Base-by-base conservation (phyloP, 1,140 invertebrate species). In the Drosophila rhopaloa region DNA sequence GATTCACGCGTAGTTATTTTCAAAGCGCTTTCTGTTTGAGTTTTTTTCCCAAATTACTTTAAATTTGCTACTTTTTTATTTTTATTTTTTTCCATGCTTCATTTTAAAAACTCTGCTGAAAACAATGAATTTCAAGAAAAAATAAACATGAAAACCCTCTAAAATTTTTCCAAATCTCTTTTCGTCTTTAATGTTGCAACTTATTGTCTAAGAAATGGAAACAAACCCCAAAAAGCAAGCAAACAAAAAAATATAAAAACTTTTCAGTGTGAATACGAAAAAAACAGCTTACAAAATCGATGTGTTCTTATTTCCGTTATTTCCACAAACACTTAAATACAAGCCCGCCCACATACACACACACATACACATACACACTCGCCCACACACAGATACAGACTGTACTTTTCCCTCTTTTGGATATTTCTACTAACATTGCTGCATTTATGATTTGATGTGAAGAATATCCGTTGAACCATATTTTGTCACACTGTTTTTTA, bases 161-260 rank as follows among this genome's bases (percentile, higher is more conserved):
- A 38, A 83, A 83, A 78, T 60, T 89, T 88, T 79, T 88, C 51
- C 62, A 81, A 89, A 76, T 89, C 76, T 89, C 86, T 89, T 90
- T 90, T 91, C 79, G 90, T 91, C 90, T 91, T 91, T 91, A 91
- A 91, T 91, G 90, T 91, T 91, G 90, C 90, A 91, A 91, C 90
- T 91, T 90, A 90, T 90, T 90, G 81, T 90, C 79, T 85, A 90
- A 81, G 81, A 90, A 90, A 85, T 83, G 68, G 73, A 82, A 61
- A 70, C 62, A 32, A n/a, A 62, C 60, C 60, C 43, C 13, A 58
- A 44, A 63, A 63, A 68, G 51, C 65, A 56, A 71, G 66, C 61
- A 61, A 66, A 37, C 32, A 75, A 73, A 79, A 41, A 54, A 76
- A 70, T 50, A 71, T 57, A 56, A 38, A 66, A 63, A 67, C 60